A percentile compares a stretch with the other conserved stretches of the same genome.
phyloP scores from a whole-genome alignment of 1,140 invertebrate genomes.

The Achatina immaculata region DNA sequence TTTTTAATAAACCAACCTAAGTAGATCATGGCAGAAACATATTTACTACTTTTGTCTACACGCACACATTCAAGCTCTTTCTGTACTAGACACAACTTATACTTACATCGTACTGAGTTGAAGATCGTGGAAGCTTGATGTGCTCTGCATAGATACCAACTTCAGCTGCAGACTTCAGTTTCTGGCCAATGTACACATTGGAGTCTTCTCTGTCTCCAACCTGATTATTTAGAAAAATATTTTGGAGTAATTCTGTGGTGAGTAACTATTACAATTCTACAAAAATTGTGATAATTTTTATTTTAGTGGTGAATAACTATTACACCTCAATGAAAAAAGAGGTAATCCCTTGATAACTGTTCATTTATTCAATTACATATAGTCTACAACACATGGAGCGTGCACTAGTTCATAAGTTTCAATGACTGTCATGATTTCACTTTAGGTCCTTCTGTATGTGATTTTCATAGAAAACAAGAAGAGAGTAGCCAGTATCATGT shows the following conservation, averaged over 20 bases:
- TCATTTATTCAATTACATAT: not conserved
- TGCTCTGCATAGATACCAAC: slow-evolving; percentile 90
- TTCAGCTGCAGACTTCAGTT: slow-evolving; percentile 91
- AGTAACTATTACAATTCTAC: not conserved
- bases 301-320: too few relatives aligned
- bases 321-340: not conserved
- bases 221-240: slow-evolving; percentile 59
- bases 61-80: too few relatives aligned
- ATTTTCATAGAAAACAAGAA: too few relatives aligned
- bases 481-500: too few relatives aligned
- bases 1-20: too few relatives aligned
- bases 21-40: too few relatives aligned
- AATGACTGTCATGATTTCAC: not conserved
- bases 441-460: too few relatives aligned
- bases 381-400: not conserved
- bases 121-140: slow-evolving; percentile 84
- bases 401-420: not conserved
- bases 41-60: too few relatives aligned
- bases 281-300: not conserved
- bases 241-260: not conserved
- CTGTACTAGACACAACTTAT: too few relatives aligned
- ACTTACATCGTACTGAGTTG: slow-evolving; percentile 85
- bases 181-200: slow-evolving; percentile 99
- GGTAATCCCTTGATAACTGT: not conserved
- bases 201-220: slow-evolving; percentile 96